Percentiles rank a stretch among this genome's conserved stretches.
These are phyloP conservation scores for Rhabdomys pumilio DNA, from an alignment of 2,797 vertebrate genomes.

Conservation along the genomic window DNA sequence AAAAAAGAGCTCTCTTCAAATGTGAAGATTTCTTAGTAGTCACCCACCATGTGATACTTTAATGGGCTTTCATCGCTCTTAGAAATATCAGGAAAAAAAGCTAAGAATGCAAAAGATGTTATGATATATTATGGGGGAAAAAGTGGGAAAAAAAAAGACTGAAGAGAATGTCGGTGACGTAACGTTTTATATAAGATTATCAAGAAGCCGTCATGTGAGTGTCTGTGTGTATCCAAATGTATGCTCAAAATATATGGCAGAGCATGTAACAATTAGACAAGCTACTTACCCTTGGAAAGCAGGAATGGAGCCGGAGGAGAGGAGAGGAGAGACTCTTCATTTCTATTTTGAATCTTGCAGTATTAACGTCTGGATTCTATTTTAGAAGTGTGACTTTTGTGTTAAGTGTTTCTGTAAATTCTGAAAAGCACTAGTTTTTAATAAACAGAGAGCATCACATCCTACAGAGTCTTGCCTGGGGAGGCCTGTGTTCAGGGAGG, in stretches of 20 bases:
- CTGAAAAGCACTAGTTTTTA: background rate
- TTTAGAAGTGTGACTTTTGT: conserved; percentile 23
- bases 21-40: conserved; percentile 31
- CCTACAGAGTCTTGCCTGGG: background rate
- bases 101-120: background rate
- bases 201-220: background rate
- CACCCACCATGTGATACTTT: background rate
- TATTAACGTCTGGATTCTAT: background rate
- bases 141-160: background rate
- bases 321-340: background rate
- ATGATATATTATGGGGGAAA: background rate
- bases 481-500: background rate
- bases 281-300: background rate
- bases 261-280: background rate
- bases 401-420: conserved; percentile 24
- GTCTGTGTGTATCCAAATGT: background rate
- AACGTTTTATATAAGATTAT: conserved; percentile 24
- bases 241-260: background rate
- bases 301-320: background rate
- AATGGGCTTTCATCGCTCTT: background rate
- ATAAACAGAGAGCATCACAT: background rate
- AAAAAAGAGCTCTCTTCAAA: conserved; percentile 22
- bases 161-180: background rate
- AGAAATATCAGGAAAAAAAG: conserved; percentile 22
- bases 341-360: conserved; percentile 10